These are phyloP conservation scores for Ptilorrhoa leucosticta DNA, from an alignment of 2,113 vertebrate species.

Conservation along the genomic window DNA sequence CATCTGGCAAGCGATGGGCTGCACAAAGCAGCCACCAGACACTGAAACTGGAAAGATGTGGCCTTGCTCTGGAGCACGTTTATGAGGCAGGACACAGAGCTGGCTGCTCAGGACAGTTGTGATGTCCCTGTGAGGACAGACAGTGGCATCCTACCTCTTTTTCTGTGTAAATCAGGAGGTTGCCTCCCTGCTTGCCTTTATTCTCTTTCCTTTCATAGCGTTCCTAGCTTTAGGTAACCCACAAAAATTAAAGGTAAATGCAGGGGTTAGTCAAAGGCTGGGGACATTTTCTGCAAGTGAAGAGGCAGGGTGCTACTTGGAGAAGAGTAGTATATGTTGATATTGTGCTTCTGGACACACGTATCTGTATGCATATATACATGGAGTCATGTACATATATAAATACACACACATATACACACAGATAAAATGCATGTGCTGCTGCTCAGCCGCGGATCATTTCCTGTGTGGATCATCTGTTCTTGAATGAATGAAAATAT, in stretches of 20 bases:
- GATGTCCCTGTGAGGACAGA: background rate
- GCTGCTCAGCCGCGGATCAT: background rate
- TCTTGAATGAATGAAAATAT: background rate
- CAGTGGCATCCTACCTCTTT: background rate
- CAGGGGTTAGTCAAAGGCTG: background rate
- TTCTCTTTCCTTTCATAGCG: background rate
- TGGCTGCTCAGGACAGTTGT: background rate
- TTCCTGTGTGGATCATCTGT: background rate
- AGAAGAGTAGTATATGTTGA: background rate
- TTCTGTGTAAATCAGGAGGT: background rate
- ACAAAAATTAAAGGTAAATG: background rate
- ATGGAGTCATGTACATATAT: background rate
- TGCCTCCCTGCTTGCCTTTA: background rate
- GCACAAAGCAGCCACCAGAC: background rate
- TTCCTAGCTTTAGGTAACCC: background rate
- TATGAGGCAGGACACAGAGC: background rate
- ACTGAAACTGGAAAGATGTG: accelerated
- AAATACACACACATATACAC: background rate
- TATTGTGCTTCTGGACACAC: background rate
- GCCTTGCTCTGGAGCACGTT: background rate
- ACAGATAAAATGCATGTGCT: background rate
- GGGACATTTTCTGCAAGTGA: background rate
- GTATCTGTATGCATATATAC: background rate
- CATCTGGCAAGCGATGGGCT: background rate
- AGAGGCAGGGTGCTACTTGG: background rate